These are phyloP conservation scores for Narcine bancroftii DNA, from an alignment of 2,113 vertebrate species.

Conservation along the genomic window DNA sequence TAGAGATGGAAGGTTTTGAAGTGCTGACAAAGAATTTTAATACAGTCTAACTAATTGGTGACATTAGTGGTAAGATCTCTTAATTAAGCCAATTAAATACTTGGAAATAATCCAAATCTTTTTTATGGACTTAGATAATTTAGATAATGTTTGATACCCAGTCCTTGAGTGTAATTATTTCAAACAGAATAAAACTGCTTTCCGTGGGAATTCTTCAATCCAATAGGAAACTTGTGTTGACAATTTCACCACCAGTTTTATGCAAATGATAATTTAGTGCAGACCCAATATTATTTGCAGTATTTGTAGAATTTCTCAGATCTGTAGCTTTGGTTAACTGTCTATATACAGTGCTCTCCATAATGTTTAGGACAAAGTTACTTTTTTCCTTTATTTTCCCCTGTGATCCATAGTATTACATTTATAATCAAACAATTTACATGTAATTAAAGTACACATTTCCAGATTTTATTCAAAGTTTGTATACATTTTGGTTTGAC, in stretches of 20 bases:
- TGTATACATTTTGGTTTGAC: no score
- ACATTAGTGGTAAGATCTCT: not conserved
- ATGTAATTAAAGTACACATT: no score
- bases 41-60: not conserved
- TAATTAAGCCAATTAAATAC: not conserved
- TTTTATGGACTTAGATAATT: not conserved
- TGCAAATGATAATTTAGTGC: not conserved
- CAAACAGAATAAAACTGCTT: not conserved
- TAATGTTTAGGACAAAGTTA: no score
- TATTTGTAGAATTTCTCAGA: not conserved
- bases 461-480: no score
- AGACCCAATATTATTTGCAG: no score
- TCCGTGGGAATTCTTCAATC: not conserved
- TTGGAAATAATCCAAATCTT: not conserved
- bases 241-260: not conserved
- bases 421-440: no score
- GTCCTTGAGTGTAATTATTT: not conserved
- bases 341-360: not conserved
- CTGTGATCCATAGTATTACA: no score
- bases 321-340: not conserved
- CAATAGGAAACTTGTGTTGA: not conserved
- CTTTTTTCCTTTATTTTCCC: no score
- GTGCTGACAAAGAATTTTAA: not conserved
- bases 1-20: no score
- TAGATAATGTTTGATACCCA: not conserved